Percentiles rank a stretch among this genome's conserved stretches.
Conservation (phyloP, 2,797 vertebrate genomes). For the Bryconaethiops microstoma region DNA sequence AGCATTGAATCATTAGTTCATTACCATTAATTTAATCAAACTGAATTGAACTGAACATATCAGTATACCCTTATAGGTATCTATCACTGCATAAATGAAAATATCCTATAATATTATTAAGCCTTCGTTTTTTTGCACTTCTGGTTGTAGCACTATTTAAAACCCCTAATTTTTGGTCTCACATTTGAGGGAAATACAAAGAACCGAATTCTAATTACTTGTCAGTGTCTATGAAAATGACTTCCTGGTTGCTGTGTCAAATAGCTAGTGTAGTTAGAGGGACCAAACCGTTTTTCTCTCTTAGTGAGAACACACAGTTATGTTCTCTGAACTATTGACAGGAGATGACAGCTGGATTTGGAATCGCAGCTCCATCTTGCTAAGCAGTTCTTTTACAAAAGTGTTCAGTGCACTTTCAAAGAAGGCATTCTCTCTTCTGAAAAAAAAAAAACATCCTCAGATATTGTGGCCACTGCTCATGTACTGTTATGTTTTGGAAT, state of each 20-base stretch:
- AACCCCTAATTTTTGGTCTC: not conserved
- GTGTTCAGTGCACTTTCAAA: not conserved
- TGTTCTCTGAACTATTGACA: not conserved
- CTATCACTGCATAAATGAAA: no score
- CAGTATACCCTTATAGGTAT: no score
- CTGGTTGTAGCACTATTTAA: not conserved
- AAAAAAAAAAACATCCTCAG: slow-evolving; percentile 16
- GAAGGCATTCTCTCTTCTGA: not conserved
- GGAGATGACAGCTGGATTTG: not conserved
- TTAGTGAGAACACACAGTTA: not conserved
- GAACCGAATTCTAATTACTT: not conserved
- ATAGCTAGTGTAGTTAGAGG: no score
- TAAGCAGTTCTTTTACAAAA: not conserved
- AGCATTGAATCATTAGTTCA: no score
- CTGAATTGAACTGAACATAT: no score
- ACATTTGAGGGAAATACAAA: not conserved
- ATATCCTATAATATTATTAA: not conserved
- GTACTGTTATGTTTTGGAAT: slow-evolving; percentile 21
- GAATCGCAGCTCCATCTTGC: not conserved
- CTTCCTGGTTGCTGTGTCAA: no score
- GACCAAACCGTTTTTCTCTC: no score
- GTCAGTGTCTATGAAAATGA: no score
- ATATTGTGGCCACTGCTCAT: slow-evolving; percentile 8
- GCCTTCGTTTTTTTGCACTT: not conserved
- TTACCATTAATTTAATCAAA: no score